Evolutionary conservation across 2,888 invertebrate genomes (phyloP), one percentile per base, ranked within the genome.

Genomic region (Therioaphis trifolii): DNA sequence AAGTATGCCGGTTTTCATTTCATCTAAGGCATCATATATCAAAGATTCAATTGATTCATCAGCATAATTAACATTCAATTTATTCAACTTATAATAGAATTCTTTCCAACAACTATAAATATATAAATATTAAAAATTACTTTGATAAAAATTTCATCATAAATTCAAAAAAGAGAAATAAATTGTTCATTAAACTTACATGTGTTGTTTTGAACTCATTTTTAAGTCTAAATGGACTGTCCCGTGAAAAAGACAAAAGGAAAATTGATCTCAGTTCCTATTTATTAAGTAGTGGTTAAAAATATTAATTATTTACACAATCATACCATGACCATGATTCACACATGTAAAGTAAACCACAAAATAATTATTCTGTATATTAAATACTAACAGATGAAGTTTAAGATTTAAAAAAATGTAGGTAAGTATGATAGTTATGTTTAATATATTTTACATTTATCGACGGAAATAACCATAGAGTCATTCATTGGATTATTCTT

Each of bases 51-150:
- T 63, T 18, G 80, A 61, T 21, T 80, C 80, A 18, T 80, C 80
- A 4, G 72, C 5, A 55, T 80, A 80, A 35, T 49, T 80, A 7
- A 80, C 80, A 49, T 80, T 80, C 24, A 80, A 55, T 63, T 80
- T 80, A 72, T 80, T 80, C 21, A 80, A 63, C 35, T 80, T 80
- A 35, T 72, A 80, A 11, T 80, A 80, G 24, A 80, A 80, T 63
- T 72, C 61, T 80, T 80, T 71, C 80, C 80, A 80, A n/a, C 21
- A 71, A 12, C 61, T 71, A 58, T 29, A 49, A 63, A 35, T 5
- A 49, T 49, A 61, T 21, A 11, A 18, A 12, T 18, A 35, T 24
- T 14, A 35, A 61, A 3, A n/a, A 27, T 29, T 35, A 35, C 52
- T 11, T 68, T 52, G 1, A n/a, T 43, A 9, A 43, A 9, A n/a